phyloP scores from a whole-genome alignment of 35 echinoderm and acorn worm species.

The Anneissia japonica region DNA sequence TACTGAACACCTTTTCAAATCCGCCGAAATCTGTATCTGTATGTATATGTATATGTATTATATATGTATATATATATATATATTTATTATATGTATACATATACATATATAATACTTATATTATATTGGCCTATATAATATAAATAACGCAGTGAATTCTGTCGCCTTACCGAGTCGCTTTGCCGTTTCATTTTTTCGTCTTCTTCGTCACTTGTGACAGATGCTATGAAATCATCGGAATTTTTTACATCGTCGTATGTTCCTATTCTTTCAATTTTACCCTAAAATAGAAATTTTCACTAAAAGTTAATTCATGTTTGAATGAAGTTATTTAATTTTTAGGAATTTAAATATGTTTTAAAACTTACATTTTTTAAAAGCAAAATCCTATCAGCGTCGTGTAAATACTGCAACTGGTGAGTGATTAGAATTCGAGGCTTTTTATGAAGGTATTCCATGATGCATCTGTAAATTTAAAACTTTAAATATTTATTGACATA shows the following conservation, averaged over 20 bases:
- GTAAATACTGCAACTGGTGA: constrained; percentile 84
- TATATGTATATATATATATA: too few relatives aligned
- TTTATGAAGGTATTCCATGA: constrained; percentile 69
- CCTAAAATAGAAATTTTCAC: not conserved
- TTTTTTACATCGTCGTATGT: constrained; percentile 19
- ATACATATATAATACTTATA: too few relatives aligned
- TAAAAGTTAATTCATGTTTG: not conserved
- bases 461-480: constrained; percentile 51
- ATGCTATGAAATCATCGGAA: constrained; percentile 4
- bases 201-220: not conserved
- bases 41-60: too few relatives aligned
- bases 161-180: not conserved
- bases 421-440: constrained; percentile 88
- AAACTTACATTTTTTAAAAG: constrained; percentile 66
- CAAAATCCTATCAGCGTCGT: constrained; percentile 63
- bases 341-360: too few relatives aligned
- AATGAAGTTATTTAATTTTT: not conserved
- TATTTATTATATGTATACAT: too few relatives aligned
- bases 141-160: too few relatives aligned
- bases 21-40: too few relatives aligned
- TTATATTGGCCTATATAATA: too few relatives aligned
- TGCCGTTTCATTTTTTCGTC: not conserved
- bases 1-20: too few relatives aligned
- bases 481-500: not conserved
- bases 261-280: constrained; percentile 13